These are phyloP conservation scores for Psophia crepitans DNA, from an alignment of 2,113 vertebrate genomes.

Conservation along the genomic window DNA sequence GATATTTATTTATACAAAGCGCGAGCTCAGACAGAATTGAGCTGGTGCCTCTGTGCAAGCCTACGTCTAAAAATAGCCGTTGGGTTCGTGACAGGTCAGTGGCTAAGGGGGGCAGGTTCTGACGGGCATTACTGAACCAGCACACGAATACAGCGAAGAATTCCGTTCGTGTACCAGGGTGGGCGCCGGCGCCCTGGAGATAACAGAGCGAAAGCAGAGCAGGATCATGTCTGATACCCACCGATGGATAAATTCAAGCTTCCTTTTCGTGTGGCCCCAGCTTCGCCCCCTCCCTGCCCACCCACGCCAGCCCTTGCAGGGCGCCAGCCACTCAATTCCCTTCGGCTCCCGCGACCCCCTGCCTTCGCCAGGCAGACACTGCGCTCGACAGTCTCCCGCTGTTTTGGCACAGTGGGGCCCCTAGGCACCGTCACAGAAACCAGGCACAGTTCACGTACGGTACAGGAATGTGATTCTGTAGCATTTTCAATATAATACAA, in stretches of 20 bases:
- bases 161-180: background rate
- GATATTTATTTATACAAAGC: background rate
- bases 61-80: background rate
- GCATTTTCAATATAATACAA: background rate
- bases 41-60: background rate
- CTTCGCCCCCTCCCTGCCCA: background rate
- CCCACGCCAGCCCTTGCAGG: accelerated
- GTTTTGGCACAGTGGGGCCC: background rate
- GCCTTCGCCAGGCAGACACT: background rate
- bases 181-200: background rate
- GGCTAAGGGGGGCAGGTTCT: background rate
- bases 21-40: background rate
- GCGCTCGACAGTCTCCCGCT: background rate
- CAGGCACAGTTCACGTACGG: accelerated
- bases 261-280: background rate
- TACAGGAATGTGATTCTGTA: background rate
- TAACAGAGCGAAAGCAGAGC: background rate
- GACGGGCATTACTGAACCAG: background rate
- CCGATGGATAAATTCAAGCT: background rate
- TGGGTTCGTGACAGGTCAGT: background rate
- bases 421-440: background rate
- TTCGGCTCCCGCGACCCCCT: too few relatives aligned
- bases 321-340: background rate
- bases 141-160: accelerated
- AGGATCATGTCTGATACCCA: background rate